Conservation (phyloP, 2,888 invertebrate species). For the Aporophyla nigra region DNA sequence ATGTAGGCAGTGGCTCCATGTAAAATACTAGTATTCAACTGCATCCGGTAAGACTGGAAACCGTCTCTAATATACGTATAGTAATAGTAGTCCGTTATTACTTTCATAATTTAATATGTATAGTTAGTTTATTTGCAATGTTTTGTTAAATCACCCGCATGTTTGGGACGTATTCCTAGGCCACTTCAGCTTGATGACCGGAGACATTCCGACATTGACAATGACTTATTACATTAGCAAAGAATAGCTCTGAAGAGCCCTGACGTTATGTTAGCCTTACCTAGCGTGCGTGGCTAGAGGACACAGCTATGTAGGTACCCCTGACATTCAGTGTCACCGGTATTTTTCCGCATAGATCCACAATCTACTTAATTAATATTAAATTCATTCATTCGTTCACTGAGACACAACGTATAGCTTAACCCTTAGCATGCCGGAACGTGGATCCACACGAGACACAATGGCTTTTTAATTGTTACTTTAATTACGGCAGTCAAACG, state of each 20-base stretch:
- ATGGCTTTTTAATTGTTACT: neutral
- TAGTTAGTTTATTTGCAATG: no score
- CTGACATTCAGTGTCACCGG: neutral
- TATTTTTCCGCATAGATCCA: neutral
- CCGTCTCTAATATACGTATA: no score
- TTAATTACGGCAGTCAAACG: neutral
- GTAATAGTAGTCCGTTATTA: no score
- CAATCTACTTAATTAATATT: neutral
- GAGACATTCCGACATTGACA: slow-evolving; percentile 18
- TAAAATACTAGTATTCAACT: no score
- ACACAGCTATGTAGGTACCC: neutral
- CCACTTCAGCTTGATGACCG: neutral
- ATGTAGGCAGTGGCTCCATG: no score
- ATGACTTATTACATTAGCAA: slow-evolving; percentile 2
- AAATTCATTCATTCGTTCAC: neutral
- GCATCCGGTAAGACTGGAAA: no score
- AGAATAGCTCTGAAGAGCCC: neutral
- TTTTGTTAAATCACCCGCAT: neutral
- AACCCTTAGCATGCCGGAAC: neutral
- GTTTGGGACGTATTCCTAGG: neutral
- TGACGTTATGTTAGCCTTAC: neutral
- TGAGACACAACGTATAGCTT: neutral
- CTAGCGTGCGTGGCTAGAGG: neutral
- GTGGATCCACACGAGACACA: neutral
- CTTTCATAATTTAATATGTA: no score